Evolutionary conservation across 2,888 invertebrate genomes (phyloP).

Genomic region (Herminia tarsipennalis): DNA sequence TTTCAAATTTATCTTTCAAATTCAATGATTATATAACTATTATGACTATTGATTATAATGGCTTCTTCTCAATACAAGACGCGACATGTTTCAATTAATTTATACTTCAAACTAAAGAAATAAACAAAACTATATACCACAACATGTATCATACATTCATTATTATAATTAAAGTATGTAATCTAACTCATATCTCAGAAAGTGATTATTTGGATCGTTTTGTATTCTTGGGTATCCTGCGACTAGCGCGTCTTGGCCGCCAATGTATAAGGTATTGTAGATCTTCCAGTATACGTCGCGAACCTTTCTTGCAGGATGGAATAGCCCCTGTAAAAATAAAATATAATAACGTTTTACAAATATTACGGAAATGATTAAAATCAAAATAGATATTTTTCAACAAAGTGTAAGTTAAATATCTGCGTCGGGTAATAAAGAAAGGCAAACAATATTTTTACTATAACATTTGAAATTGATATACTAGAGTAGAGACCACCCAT

Average conservation of each 20-base stretch:
- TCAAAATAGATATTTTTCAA: too few species aligned
- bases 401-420: too few species aligned
- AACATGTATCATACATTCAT: slow-evolving; percentile 30
- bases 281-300: slow-evolving; percentile 99
- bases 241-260: slow-evolving; percentile 98
- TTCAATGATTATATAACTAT: too few species aligned
- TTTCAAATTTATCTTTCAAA: too few species aligned
- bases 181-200: slow-evolving; percentile 96
- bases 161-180: slow-evolving; percentile 90
- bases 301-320: slow-evolving; percentile 99
- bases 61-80: slow-evolving; percentile 22
- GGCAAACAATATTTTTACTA: too few species aligned
- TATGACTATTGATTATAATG: slow-evolving; percentile 10
- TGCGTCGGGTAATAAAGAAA: too few species aligned
- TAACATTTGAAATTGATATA: too few species aligned
- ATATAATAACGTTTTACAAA: neutral
- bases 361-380: too few species aligned
- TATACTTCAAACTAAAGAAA: slow-evolving; percentile 20
- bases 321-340: slow-evolving; percentile 91
- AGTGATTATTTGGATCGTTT: slow-evolving; percentile 98
- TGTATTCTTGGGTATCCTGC: slow-evolving; percentile 98
- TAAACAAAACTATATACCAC: slow-evolving; percentile 37
- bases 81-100: slow-evolving; percentile 10
- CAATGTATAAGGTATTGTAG: slow-evolving; percentile 99
- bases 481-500: too few species aligned